phyloP scores from a whole-genome alignment of 2,113 vertebrate genomes.

The Ibidorhyncha struthersii region DNA sequence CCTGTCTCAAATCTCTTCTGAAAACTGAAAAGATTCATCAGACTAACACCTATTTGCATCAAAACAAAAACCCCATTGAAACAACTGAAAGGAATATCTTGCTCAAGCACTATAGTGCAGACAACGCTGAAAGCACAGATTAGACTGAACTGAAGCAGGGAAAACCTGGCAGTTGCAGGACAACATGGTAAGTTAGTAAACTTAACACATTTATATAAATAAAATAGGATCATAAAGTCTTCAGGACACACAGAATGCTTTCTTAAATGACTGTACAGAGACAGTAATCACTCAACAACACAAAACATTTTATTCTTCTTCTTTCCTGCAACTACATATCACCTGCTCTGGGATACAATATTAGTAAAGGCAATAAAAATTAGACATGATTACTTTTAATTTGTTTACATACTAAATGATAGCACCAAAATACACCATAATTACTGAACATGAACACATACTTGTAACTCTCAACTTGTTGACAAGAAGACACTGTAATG shows the following conservation, averaged over 20 bases:
- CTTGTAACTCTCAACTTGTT: slow-evolving; percentile 95
- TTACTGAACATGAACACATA: slow-evolving; percentile 62
- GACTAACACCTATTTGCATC: not conserved
- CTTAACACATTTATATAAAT: not conserved
- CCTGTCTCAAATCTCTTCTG: not conserved
- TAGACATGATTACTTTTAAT: not conserved
- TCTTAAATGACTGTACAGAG: not conserved
- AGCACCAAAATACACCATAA: not conserved
- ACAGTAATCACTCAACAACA: not conserved
- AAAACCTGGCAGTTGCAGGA: not conserved
- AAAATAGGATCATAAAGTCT: not conserved
- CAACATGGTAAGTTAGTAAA: not conserved
- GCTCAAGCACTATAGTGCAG: not conserved
- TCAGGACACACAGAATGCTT: not conserved
- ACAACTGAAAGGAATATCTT: not conserved
- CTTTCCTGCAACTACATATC: not conserved
- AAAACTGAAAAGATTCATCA: not conserved
- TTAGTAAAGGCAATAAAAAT: not conserved
- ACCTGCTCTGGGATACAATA: not conserved
- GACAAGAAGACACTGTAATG: slow-evolving; percentile 90
- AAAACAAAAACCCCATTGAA: not conserved
- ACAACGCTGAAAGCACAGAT: not conserved
- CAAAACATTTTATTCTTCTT: not conserved
- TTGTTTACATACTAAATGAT: not conserved
- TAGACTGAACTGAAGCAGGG: not conserved